A percentile compares a stretch with the other conserved stretches of the same genome.
Evolutionary conservation across 2,888 invertebrate genomes (phyloP).

Genomic region (Oscheius sp.): DNA sequence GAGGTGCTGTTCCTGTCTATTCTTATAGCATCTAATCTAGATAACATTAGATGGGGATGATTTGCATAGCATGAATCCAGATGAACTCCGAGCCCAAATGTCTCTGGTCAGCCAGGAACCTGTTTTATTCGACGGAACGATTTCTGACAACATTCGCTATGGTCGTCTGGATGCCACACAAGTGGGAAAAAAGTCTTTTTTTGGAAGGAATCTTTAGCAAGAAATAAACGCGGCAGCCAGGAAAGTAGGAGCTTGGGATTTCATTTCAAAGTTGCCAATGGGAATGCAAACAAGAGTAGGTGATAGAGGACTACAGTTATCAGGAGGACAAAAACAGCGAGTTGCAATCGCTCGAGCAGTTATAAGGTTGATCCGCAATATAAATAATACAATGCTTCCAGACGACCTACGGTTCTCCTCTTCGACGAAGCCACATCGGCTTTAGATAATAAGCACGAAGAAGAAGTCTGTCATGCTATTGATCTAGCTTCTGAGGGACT

Average conservation of each 20-base stretch:
- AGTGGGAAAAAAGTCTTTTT: neutral
- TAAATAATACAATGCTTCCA: neutral
- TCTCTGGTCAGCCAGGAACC: constrained; percentile 72
- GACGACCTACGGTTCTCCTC: constrained; percentile 52
- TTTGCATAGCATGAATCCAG: constrained; percentile 63
- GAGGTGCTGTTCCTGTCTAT: constrained; percentile 36
- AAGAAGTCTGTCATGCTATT: constrained; percentile 67
- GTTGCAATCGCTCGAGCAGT: constrained; percentile 68
- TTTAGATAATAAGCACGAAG: constrained; percentile 66
- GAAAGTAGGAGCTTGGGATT: constrained; percentile 68
- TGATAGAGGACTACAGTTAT: constrained; percentile 56
- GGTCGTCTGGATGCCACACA: constrained; percentile 63
- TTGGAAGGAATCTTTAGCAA: no score
- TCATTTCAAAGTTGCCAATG: constrained; percentile 64
- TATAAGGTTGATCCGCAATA: constrained; percentile 36
- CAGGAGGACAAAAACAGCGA: constrained; percentile 68
- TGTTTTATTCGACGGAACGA: constrained; percentile 68
- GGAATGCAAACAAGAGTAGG: constrained; percentile 69
- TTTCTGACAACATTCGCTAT: constrained; percentile 67
- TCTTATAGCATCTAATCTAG: constrained; percentile 34
- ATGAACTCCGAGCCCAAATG: constrained; percentile 71
- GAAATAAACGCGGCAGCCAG: constrained; percentile 68
- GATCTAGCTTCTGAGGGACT: constrained; percentile 66
- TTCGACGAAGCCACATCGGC: constrained; percentile 68
- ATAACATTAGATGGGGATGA: constrained; percentile 70